Evolutionary conservation across 2,888 invertebrate species (phyloP).

Genomic region (Drosophila ustulata): DNA sequence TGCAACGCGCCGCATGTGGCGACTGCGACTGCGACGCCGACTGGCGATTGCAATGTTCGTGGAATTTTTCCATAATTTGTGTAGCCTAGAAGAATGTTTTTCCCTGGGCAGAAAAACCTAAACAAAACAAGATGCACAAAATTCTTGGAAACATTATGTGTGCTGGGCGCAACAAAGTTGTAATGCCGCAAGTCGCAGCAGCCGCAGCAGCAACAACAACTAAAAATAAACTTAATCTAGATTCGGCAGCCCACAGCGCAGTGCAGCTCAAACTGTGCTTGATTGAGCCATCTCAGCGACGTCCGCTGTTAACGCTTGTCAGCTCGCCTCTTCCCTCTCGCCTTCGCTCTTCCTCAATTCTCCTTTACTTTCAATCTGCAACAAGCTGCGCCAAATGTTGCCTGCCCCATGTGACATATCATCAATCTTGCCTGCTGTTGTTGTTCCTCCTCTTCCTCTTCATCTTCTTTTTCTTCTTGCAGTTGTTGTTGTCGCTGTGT

Average conservation of each 20-base stretch:
- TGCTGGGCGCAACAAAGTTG: constrained; percentile 60
- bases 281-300: constrained; percentile 73
- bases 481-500: constrained; percentile 30
- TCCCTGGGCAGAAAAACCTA: constrained; percentile 27
- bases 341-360: constrained; percentile 33
- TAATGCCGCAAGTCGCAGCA: constrained; percentile 54
- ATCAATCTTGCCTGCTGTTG: constrained; percentile 64
- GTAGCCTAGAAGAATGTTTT: constrained; percentile 51
- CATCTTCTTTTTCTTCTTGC: constrained; percentile 20
- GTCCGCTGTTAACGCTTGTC: constrained; percentile 81
- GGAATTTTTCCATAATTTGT: constrained; percentile 69
- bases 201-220: constrained; percentile 37
- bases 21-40: constrained; percentile 37
- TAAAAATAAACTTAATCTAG: constrained; percentile 77
- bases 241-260: constrained; percentile 52
- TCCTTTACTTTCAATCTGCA: constrained; percentile 10
- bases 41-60: constrained; percentile 70
- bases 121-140: constrained; percentile 58
- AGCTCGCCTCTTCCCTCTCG: constrained; percentile 18
- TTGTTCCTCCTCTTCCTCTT: constrained; percentile 35
- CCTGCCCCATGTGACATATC: constrained; percentile 71
- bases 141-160: constrained; percentile 58
- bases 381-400: constrained; percentile 55
- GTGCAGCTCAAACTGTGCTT: constrained; percentile 61
- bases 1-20: constrained; percentile 58